phyloP scores from a whole-genome alignment of 1,140 invertebrate species.

The Drusus annulatus region DNA sequence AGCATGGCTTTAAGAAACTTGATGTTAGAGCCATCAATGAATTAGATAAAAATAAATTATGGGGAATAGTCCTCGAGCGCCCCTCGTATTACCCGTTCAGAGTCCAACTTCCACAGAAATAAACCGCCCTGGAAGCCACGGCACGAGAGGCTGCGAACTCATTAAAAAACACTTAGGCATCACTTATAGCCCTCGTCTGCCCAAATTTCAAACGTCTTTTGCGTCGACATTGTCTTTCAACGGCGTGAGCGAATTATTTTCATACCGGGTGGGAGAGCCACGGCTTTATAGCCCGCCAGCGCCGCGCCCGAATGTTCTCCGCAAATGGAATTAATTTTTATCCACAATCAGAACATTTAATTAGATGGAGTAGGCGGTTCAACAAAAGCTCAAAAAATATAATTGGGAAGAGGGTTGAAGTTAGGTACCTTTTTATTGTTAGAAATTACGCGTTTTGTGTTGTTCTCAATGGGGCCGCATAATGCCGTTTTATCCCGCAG shows the following conservation, averaged over 20 bases:
- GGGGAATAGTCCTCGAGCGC: conserved; percentile 15
- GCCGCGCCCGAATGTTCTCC: neutral
- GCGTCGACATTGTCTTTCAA: conserved; percentile 42
- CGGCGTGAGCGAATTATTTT: conserved; percentile 42
- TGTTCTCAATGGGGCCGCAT: too few relatives aligned
- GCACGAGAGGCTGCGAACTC: conserved; percentile 31
- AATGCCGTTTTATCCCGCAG: neutral
- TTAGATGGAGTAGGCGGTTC: conserved; percentile 30
- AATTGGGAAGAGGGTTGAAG: neutral
- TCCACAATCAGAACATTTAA: conserved; percentile 43
- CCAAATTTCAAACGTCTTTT: conserved; percentile 42
- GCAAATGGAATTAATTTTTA: conserved; percentile 41
- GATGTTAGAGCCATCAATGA: conserved; percentile 17
- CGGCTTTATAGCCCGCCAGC: conserved; percentile 27
- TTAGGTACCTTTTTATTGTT: too few relatives aligned
- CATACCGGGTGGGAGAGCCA: conserved; percentile 32
- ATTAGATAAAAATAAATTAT: conserved; percentile 28
- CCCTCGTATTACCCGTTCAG: neutral
- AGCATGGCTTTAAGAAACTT: neutral
- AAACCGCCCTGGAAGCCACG: conserved; percentile 29
- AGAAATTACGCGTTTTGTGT: too few relatives aligned
- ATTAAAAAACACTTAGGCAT: conserved; percentile 50
- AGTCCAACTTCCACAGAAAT: conserved; percentile 32
- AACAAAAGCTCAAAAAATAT: conserved; percentile 11
- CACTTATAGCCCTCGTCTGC: conserved; percentile 38